Evolutionary conservation across 2,113 vertebrate species (phyloP).

Genomic region (Psilopogon haemacephalus): DNA sequence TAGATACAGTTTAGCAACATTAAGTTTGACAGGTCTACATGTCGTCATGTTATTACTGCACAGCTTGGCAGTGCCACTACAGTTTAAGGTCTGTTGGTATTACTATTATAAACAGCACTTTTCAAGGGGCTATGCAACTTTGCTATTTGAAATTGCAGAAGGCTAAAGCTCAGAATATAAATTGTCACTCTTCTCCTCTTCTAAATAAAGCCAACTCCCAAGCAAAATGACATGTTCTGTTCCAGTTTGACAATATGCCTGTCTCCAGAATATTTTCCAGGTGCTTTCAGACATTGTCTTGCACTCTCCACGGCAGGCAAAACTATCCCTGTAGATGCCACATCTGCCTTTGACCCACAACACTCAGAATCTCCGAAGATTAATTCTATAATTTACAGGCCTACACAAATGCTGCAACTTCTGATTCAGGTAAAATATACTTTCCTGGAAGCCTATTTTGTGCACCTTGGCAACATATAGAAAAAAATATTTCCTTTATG

Average conservation of each 20-base stretch:
- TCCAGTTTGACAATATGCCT: not conserved
- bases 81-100: not conserved
- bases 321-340: not conserved
- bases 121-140: not conserved
- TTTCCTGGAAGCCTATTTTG: not conserved
- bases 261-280: not conserved
- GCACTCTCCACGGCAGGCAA: not conserved
- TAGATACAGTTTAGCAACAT: not conserved
- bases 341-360: not conserved
- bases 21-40: not conserved
- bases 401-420: not conserved
- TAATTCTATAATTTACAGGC: not conserved
- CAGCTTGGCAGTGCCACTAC: not conserved
- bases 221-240: not conserved
- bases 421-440: not conserved
- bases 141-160: not conserved
- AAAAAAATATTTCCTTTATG: not conserved
- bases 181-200: not conserved
- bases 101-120: not conserved
- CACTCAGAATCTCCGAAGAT: not conserved
- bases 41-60: not conserved
- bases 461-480: not conserved
- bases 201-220: not conserved
- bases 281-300: not conserved
- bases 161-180: not conserved